These are phyloP conservation scores for Sinotaia quadrata DNA, from an alignment of 2,888 invertebrate species.

Conservation along the genomic window DNA sequence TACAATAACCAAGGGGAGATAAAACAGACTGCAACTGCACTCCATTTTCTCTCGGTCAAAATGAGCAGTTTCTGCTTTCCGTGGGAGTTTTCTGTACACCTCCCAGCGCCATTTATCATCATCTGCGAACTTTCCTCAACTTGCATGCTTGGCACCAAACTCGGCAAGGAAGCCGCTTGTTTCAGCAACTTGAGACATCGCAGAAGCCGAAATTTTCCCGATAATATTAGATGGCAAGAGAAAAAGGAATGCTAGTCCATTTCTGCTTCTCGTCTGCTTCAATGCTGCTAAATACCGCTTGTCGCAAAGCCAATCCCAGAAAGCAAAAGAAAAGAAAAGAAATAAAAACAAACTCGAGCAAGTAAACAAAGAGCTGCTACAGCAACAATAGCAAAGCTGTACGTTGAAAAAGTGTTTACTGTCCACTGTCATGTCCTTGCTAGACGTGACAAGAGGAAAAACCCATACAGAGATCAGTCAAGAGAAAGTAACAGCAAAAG, in stretches of 20 bases:
- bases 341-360: too few relatives aligned
- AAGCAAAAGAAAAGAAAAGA: too few relatives aligned
- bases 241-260: not conserved
- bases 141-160: not conserved
- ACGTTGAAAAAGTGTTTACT: too few relatives aligned
- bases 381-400: too few relatives aligned
- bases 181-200: not conserved
- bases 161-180: not conserved
- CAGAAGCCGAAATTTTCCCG: not conserved
- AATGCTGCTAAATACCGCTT: not conserved
- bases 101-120: conserved; percentile 3
- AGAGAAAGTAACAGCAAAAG: too few relatives aligned
- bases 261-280: not conserved
- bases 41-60: not conserved
- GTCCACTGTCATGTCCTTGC: too few relatives aligned
- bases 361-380: too few relatives aligned
- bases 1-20: too few relatives aligned
- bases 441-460: too few relatives aligned
- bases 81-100: not conserved
- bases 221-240: not conserved
- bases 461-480: too few relatives aligned
- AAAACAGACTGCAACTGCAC: conserved; percentile 1
- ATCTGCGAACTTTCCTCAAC: not conserved
- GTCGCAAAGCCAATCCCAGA: too few relatives aligned
- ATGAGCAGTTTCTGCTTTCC: not conserved